Conservation (phyloP, 2,113 vertebrate species). For the Brachyistius frenatus region DNA sequence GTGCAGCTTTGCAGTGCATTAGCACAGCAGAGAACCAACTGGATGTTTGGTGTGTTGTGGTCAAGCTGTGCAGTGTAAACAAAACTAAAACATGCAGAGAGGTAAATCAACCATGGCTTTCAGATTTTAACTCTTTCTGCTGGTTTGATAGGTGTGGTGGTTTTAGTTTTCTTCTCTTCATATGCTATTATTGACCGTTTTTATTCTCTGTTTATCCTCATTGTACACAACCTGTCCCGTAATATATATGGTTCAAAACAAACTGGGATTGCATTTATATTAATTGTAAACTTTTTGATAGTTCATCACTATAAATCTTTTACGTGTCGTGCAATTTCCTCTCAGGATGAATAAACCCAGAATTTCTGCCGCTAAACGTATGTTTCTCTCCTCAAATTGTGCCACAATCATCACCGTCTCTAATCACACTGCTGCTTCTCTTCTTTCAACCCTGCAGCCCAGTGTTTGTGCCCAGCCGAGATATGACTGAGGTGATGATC, state of each 20-base stretch:
- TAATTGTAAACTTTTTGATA: neutral
- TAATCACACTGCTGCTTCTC: neutral
- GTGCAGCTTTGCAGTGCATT: constrained; percentile 66
- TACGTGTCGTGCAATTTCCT: neutral
- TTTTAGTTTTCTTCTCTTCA: neutral
- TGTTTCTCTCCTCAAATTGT: neutral
- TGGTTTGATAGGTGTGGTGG: neutral
- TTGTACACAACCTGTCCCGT: neutral
- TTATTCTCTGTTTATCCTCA: neutral
- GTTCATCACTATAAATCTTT: neutral
- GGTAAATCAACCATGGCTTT: constrained; percentile 1
- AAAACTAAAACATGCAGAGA: constrained; percentile 1
- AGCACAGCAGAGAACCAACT: neutral
- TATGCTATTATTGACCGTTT: neutral
- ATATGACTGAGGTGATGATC: constrained; percentile 99
- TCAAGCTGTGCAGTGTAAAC: constrained; percentile 44
- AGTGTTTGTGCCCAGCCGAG: constrained; percentile 90
- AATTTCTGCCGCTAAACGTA: neutral
- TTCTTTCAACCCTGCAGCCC: constrained; percentile 82
- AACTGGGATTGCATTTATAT: neutral
- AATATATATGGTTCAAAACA: neutral
- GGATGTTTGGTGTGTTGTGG: constrained; percentile 46
- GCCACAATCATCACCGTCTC: neutral
- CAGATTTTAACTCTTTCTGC: neutral
- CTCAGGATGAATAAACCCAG: neutral